Percentiles rank a stretch among this genome's conserved stretches.
phyloP scores from a whole-genome alignment of 2,113 vertebrate species.

The Tiliqua scincoides region DNA sequence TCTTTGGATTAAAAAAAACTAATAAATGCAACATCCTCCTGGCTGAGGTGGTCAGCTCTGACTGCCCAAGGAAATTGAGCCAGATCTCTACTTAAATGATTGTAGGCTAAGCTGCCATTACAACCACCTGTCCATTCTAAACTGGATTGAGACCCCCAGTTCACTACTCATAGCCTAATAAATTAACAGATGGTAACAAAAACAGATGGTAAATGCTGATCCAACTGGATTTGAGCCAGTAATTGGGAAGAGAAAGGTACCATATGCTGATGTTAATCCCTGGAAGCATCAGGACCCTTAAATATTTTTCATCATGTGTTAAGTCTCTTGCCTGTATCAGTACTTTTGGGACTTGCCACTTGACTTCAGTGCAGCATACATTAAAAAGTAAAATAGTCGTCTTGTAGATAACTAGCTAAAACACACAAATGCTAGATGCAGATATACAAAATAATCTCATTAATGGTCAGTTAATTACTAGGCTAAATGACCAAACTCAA shows the following conservation, averaged over 20 bases:
- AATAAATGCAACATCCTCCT: background rate
- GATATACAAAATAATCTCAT: background rate
- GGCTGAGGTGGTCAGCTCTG: background rate
- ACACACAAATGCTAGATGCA: background rate
- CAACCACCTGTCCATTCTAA: constrained; percentile 7
- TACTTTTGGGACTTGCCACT: constrained; percentile 3
- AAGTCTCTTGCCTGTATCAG: background rate
- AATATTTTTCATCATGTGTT: constrained; percentile 51
- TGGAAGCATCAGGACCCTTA: constrained; percentile 43
- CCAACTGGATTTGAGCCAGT: constrained; percentile 61
- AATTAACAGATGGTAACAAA: constrained; percentile 58
- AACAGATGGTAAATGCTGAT: constrained; percentile 50
- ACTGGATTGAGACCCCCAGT: constrained; percentile 19
- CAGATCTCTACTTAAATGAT: background rate
- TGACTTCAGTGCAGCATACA: background rate
- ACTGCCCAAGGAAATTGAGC: background rate
- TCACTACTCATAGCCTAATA: constrained; percentile 47
- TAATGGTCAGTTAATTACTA: background rate
- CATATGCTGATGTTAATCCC: constrained; percentile 63
- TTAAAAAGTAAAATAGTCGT: background rate
- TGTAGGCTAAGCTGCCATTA: background rate
- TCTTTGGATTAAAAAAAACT: background rate
- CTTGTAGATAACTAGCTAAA: background rate
- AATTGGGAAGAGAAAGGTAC: constrained; percentile 64
- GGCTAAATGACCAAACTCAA: background rate